Evolutionary conservation across 2,113 vertebrate species (phyloP).

Genomic region (Octodon degus): DNA sequence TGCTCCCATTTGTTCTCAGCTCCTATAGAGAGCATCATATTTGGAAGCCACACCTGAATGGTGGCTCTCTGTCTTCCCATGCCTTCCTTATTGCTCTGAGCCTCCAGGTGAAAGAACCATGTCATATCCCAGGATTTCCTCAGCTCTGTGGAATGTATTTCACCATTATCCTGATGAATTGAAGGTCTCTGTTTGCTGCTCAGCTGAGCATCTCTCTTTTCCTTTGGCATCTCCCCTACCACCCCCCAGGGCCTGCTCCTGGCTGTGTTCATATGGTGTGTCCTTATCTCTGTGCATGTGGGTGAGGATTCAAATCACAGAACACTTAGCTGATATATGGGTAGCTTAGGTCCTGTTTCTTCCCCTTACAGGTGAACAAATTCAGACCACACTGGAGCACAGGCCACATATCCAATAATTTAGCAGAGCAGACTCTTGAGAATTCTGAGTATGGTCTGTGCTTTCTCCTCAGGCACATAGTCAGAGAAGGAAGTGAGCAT

Average conservation of each 20-base stretch:
- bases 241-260: constrained; percentile 60
- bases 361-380: neutral
- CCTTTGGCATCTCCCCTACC: constrained; percentile 80
- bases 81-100: neutral
- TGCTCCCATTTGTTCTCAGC: neutral
- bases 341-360: neutral
- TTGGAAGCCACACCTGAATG: neutral
- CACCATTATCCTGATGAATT: constrained; percentile 67
- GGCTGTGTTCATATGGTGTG: constrained; percentile 71
- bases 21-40: neutral
- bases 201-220: constrained; percentile 76
- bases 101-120: neutral
- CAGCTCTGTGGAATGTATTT: constrained; percentile 82
- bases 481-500: neutral
- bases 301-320: neutral
- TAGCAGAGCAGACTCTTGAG: neutral
- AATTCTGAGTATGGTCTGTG: neutral
- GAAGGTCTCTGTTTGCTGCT: constrained; percentile 73
- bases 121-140: constrained; percentile 50
- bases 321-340: neutral
- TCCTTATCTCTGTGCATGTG: neutral
- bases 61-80: neutral
- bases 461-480: neutral
- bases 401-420: neutral
- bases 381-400: neutral